These are phyloP conservation scores for Melanotaenia nigrans DNA, from an alignment of 2,797 vertebrate species.

Conservation along the genomic window DNA sequence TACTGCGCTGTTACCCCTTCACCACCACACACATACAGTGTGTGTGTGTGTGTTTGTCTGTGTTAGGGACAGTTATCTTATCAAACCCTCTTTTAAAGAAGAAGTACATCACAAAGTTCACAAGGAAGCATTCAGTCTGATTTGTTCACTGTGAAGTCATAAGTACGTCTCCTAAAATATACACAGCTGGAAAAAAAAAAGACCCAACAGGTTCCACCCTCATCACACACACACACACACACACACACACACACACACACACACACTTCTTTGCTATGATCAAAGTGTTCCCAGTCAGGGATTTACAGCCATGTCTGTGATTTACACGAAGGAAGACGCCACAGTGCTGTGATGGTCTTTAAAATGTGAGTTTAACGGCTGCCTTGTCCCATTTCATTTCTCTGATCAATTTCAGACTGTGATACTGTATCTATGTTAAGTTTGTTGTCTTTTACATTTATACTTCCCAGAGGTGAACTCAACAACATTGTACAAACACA, in stretches of 20 bases:
- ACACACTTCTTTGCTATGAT: slow-evolving; percentile 31
- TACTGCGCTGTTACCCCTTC: slow-evolving; percentile 33
- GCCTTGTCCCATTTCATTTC: slow-evolving; percentile 10
- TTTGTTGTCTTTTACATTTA: slow-evolving; percentile 5
- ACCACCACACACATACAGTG: slow-evolving; percentile 14
- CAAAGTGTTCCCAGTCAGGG: slow-evolving; percentile 56
- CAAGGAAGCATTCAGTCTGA: background rate
- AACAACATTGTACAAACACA: too few relatives aligned
- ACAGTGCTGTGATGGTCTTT: slow-evolving; percentile 40
- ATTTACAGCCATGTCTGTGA: slow-evolving; percentile 58
- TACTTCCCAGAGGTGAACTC: background rate
- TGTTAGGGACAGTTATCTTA: slow-evolving; percentile 4
- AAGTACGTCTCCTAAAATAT: slow-evolving; percentile 4
- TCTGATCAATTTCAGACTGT: slow-evolving; percentile 7
- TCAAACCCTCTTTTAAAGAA: background rate
- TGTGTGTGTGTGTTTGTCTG: slow-evolving; percentile 25
- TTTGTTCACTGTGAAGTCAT: background rate
- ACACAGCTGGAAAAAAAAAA: slow-evolving; percentile 22
- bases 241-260: slow-evolving; percentile 15
- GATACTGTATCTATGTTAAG: background rate
- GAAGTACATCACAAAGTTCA: background rate
- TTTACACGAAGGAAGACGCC: slow-evolving; percentile 65
- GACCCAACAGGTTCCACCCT: slow-evolving; percentile 22
- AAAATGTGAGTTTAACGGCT: slow-evolving; percentile 34
- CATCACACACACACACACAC: slow-evolving; percentile 17